phyloP scores from a whole-genome alignment of 2,113 vertebrate species.

The Ibidorhyncha struthersii region DNA sequence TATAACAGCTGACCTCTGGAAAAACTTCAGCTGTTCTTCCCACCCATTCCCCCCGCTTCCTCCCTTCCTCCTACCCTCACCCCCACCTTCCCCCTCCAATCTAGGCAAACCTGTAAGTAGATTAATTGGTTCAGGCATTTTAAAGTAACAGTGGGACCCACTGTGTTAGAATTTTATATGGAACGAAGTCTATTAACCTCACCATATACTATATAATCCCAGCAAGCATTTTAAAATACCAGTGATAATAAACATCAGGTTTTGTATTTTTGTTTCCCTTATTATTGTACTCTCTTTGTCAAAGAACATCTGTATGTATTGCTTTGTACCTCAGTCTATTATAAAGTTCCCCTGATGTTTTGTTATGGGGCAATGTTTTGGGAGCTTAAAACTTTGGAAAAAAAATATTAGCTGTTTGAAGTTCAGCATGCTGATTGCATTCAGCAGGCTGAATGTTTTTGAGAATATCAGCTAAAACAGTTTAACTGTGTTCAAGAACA shows the following conservation, averaged over 20 bases:
- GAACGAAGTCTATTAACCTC: constrained; percentile 22
- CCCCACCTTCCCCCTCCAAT: neutral
- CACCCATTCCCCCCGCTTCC: neutral
- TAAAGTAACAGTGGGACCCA: neutral
- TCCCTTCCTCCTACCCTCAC: too few relatives aligned
- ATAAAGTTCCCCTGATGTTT: neutral
- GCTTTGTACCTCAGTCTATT: neutral
- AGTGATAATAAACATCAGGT: neutral
- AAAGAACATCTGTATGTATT: neutral
- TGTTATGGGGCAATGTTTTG: neutral
- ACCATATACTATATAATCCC: constrained; percentile 2
- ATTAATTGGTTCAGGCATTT: constrained; percentile 29
- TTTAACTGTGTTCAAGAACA: neutral
- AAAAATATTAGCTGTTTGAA: neutral
- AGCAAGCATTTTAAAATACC: constrained; percentile 8
- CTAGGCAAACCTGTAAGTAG: neutral
- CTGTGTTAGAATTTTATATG: neutral
- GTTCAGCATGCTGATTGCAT: neutral
- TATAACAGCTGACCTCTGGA: neutral
- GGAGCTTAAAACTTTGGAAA: neutral
- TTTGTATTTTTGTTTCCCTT: neutral
- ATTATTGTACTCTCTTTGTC: neutral
- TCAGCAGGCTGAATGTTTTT: neutral
- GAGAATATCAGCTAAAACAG: neutral
- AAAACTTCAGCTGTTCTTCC: neutral